phyloP scores from a whole-genome alignment of 92 coral and sea anemone species.

The Isaurus tuberculatus region DNA sequence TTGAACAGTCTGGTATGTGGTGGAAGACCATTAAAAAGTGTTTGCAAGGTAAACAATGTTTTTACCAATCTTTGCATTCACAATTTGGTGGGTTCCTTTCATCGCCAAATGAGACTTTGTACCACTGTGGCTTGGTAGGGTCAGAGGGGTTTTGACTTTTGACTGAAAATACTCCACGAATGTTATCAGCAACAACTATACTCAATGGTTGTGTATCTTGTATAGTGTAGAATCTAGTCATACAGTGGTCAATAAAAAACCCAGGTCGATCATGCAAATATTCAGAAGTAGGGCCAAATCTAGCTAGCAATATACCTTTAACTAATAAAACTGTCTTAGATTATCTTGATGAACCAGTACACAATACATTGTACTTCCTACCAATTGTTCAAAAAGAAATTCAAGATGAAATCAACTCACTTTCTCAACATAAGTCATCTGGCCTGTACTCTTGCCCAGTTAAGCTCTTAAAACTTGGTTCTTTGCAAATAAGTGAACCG shows the following conservation, averaged over 20 bases:
- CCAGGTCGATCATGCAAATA: slow-evolving; percentile 3
- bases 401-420: not conserved
- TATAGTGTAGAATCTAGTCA: not conserved
- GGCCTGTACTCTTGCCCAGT: not conserved
- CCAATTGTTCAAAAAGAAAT: not conserved
- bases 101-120: slow-evolving; percentile 47
- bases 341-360: not conserved
- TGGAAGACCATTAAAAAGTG: slow-evolving; percentile 50
- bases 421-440: not conserved
- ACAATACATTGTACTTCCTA: not conserved
- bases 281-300: no score
- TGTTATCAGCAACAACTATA: not conserved
- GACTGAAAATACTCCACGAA: not conserved
- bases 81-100: slow-evolving; percentile 38
- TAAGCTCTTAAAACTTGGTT: not conserved
- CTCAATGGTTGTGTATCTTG: slow-evolving; percentile 1
- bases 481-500: slow-evolving; percentile 3
- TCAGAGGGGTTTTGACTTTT: not conserved
- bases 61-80: slow-evolving; percentile 58
- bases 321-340: no score
- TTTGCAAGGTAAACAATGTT: slow-evolving; percentile 58
- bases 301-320: no score
- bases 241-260: not conserved
- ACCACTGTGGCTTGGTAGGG: not conserved
- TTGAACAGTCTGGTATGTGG: slow-evolving; percentile 36